Evolutionary conservation across 2,797 vertebrate species (phyloP), one percentile per base, ranked within the genome.

Genomic region (Tamandua tetradactyla): DNA sequence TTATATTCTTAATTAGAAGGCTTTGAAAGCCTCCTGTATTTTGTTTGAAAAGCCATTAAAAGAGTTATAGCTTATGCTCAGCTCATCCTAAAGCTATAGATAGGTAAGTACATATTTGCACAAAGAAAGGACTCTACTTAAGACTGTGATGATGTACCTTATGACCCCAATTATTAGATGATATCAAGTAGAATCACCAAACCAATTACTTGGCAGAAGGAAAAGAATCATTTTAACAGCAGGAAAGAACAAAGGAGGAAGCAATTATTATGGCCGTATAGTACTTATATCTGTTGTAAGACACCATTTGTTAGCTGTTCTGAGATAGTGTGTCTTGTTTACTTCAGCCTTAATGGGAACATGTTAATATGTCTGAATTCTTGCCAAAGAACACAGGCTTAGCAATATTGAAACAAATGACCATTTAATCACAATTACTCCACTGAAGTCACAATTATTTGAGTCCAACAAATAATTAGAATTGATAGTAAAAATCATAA

Each of bases 121-220:
- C 35, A 94, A 93, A 25, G 80, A 91, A 55, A 79, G 25, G 14
- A 1, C 9, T 95, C 12, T 49, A 13, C 12, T 42, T 52, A 86
- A 17, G 35, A 66, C 64, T 62, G 42, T 82, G 49, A 95, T 68
- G 93, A 87, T 86, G 37, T 22, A 44, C 9, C 13, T 81, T 69
- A 84, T 71, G 47, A 80, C 80, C n/a, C 55, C 93, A 96, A 76
- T 94, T 94, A 83, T 74, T 87, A 86, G 68, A 71, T 72, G 57
- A 89, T 87, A 62, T 89, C 83, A 95, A 40, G 68, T 80, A 89
- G 66, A 94, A 91, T 78, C 40, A 62, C 71, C 47, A 93, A 96
- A 69, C 37, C 62, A 95, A 95, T 94, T 96, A 87, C 57, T 81
- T 7, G 3, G 3, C 27, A 83, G 71, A 93, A 87, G 32, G 37